Base-by-base conservation (phyloP, 2,888 invertebrate species). In the Andrena marginata region DNA sequence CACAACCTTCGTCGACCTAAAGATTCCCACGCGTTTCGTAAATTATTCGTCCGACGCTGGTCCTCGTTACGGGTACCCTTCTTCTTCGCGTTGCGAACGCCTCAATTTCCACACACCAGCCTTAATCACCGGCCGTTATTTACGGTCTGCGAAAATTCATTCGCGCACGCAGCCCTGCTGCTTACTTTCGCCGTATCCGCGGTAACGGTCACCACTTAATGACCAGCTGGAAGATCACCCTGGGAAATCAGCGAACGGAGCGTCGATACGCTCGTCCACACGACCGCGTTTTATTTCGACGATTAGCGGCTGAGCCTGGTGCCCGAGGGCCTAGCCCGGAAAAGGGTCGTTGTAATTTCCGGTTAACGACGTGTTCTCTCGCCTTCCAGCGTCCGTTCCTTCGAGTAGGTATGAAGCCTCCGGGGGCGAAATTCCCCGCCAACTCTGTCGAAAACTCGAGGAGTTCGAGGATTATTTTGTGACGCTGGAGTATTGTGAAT, bases 241-340 rank as follows among this genome's bases (percentile, higher is more conserved):
- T 78, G 88, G 88, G 89, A 89, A 88, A 88, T 88, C 87, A 88
- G 54, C 81, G 65, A 51, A 31, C 35, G 16, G 49, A 7, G 42
- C 48, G 72, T 56, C 68, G 75, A 59, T 63, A 75, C 65, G 74
- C 48, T 56, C 73, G 56, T 35, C 62, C 62, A 65, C 63, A 62
- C 73, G 68, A 62, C 56, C 59, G 64, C 68, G 67, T 85, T 87
- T 87, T 84, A 78, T 83, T 87, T 78, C 74, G 77, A 70, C 84
- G 77, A 87, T 87, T 85, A 87, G 76, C 72, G 29, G 23, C 60
- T 16, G 31, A 29, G 33, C 48, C 35, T 26, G 59, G 63, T 56
- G 42, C 20, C 48, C 49, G 56, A 60, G 48, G 54, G 62, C 20
- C 48, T 13, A 13, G 16, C 20, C 42, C 8, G 59, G 70, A 77